A percentile compares a stretch with the other conserved stretches of the same genome.
Evolutionary conservation across 2,888 invertebrate species (phyloP).

Genomic region (Biston betularia): DNA sequence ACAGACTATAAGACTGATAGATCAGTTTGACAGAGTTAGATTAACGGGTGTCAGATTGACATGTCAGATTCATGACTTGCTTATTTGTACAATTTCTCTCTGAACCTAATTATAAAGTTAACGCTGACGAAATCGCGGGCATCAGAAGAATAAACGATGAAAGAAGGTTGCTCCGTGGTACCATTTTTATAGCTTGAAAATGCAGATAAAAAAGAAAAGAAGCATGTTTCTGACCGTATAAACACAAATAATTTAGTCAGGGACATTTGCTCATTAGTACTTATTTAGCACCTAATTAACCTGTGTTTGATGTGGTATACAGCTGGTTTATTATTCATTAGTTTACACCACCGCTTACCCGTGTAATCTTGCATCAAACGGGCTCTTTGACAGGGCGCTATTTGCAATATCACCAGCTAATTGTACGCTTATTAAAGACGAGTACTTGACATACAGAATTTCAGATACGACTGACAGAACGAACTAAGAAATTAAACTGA

Average conservation of each 20-base stretch:
- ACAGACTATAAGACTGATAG: too few relatives aligned
- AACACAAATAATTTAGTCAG: background rate
- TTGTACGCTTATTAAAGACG: slow-evolving; percentile 17
- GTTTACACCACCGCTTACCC: slow-evolving; percentile 19
- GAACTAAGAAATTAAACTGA: background rate
- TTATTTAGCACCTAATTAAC: slow-evolving; percentile 27
- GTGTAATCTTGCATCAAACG: slow-evolving; percentile 31
- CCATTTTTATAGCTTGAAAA: background rate
- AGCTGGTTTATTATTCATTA: slow-evolving; percentile 40
- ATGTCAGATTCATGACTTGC: too few relatives aligned
- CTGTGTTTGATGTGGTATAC: slow-evolving; percentile 43
- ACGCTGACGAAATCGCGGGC: too few relatives aligned
- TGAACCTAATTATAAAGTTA: too few relatives aligned
- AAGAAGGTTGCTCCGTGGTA: too few relatives aligned
- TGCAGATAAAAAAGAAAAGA: background rate
- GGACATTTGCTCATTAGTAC: slow-evolving; percentile 7
- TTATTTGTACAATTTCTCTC: too few relatives aligned
- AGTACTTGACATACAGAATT: slow-evolving; percentile 14
- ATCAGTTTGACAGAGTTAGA: too few relatives aligned
- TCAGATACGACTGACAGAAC: slow-evolving; percentile 7
- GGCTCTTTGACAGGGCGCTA: slow-evolving; percentile 29
- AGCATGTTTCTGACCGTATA: background rate
- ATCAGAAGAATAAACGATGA: too few relatives aligned
- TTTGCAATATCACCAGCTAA: slow-evolving; percentile 24
- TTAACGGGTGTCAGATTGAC: too few relatives aligned